Evolutionary conservation across 2,888 invertebrate species (phyloP), one percentile per base, ranked within the genome.

Genomic region (Apamea monoglypha): DNA sequence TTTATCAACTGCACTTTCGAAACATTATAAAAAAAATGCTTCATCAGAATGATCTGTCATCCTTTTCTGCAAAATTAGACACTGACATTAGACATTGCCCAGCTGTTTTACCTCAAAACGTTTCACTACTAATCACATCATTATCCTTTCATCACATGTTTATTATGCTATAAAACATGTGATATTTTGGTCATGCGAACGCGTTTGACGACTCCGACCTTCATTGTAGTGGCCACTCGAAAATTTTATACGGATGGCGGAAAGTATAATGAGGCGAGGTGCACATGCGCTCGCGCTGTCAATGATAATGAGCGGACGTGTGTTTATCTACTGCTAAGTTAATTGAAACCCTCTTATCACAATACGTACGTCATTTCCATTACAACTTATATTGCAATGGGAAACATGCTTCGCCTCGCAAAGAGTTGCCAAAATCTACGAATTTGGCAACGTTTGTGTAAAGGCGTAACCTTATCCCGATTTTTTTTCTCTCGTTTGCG

Each of bases 331-430:
- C 78, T 76, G 63, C 72, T 74, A 50, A 81, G 82, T 83, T 82
- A 87, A 87, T 88, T 88, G 76, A 84, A 87, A 78, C 74, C 40
- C 76, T 81, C 36, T 80, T 84, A 87, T 81, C 78, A 59, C 64
- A 72, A 47, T 81, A 56, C 74, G 32, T 74, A 69, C 83, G 66
- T 78, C 68, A 77, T 81, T 79, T 75, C 69, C 76, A 80, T 78
- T 74, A 78, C 8, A 68, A 61, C 36, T 63, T 67, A 78, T 64
- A 53, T 72, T 7, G 72, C 64, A 18, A 80, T 64, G 50, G 64
- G 36, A 78, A 76, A 68, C 14, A 72, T 61, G 59, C 50, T 56
- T 64, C 25, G 32, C 59, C 73, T 32, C 14, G 29, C 21, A 74
- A 66, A 80, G n/a, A 25, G 32, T 70, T 82, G 75, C 82, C 88